Evolutionary conservation across 2,113 vertebrate species (phyloP).

Genomic region (Oreocharis arfaki): DNA sequence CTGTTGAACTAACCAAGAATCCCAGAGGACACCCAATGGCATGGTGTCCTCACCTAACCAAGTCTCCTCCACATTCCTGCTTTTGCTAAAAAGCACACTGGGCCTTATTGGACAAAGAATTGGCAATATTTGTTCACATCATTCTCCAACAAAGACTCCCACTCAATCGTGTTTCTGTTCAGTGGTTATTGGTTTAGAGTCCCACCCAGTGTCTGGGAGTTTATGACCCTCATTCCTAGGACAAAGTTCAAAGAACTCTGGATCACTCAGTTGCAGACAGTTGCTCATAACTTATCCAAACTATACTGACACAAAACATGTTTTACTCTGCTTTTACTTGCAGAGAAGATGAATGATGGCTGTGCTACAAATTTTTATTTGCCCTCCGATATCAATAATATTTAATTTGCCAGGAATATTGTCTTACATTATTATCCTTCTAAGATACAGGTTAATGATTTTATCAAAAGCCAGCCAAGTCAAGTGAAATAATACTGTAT

Average conservation of each 20-base stretch:
- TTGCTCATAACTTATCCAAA: neutral
- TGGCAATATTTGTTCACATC: neutral
- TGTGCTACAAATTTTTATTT: slow-evolving; percentile 39
- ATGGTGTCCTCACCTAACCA: neutral
- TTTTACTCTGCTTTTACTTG: slow-evolving; percentile 20
- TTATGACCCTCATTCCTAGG: neutral
- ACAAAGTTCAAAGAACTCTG: neutral
- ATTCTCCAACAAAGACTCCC: neutral
- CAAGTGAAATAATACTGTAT: neutral
- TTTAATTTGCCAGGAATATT: slow-evolving; percentile 23
- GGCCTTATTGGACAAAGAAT: neutral
- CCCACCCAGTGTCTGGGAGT: neutral
- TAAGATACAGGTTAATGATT: neutral
- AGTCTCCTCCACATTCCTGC: neutral
- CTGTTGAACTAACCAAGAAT: neutral
- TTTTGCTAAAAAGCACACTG: neutral
- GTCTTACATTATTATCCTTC: slow-evolving; percentile 23
- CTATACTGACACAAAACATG: neutral
- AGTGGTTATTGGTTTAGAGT: neutral
- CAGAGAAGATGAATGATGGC: neutral
- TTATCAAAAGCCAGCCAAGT: neutral
- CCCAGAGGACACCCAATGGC: neutral
- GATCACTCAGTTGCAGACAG: neutral
- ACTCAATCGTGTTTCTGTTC: neutral
- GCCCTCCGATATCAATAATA: slow-evolving; percentile 10